Conservation (phyloP, 2,113 vertebrate species). For the Colaptes auratus region DNA sequence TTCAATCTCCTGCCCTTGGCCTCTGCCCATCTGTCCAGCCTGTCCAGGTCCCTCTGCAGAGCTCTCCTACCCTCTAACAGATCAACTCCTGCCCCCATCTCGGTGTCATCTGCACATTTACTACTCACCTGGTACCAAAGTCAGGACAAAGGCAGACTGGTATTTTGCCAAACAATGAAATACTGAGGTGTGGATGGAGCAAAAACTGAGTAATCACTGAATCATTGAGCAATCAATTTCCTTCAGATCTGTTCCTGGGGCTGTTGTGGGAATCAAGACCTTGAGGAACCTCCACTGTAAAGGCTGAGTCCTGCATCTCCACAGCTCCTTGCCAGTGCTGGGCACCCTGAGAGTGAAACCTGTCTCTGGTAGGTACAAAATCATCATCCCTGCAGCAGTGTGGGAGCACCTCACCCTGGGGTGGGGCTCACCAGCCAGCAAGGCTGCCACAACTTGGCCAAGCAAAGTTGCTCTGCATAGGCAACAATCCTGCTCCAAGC, state of each 20-base stretch:
- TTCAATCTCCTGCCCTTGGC: no score
- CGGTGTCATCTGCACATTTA: no score
- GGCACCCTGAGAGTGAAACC: not conserved
- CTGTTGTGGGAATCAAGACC: not conserved
- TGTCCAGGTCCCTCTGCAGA: no score
- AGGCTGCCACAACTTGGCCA: not conserved
- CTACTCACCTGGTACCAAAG: not conserved
- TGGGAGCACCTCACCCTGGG: accelerated
- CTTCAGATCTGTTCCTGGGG: not conserved
- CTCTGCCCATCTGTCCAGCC: no score
- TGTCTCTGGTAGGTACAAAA: not conserved
- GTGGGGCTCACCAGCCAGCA: not conserved
- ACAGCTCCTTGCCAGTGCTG: not conserved
- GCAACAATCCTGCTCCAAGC: not conserved
- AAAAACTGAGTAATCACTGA: slow-evolving; percentile 50
- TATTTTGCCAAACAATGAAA: slow-evolving; percentile 47
- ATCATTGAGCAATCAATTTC: slow-evolving; percentile 37
- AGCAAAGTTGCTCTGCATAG: not conserved
- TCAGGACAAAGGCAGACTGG: slow-evolving; percentile 50
- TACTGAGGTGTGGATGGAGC: slow-evolving; percentile 27
- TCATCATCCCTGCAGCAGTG: not conserved
- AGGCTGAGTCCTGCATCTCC: not conserved
- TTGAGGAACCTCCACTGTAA: not conserved
- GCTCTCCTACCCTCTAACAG: no score
- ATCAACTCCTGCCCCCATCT: no score